Evolutionary conservation across 2,113 vertebrate genomes (phyloP).

Genomic region (Elephas maximus): DNA sequence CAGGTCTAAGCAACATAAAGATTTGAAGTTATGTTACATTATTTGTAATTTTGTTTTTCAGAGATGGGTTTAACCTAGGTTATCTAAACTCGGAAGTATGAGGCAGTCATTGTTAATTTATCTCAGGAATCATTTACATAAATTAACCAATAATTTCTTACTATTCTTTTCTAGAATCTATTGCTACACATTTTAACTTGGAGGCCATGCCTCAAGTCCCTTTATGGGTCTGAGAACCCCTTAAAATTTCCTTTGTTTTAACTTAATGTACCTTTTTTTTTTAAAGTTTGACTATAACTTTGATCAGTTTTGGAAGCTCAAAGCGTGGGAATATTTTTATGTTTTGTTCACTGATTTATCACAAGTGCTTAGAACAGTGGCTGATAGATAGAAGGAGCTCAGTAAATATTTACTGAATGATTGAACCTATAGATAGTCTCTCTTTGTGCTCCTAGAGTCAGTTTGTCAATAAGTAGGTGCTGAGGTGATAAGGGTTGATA

Average conservation of each 20-base stretch:
- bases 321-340: background rate
- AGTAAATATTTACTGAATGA: constrained; percentile 10
- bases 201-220: background rate
- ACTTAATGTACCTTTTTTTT: background rate
- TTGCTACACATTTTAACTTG: background rate
- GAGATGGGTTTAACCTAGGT: background rate
- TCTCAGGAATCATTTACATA: background rate
- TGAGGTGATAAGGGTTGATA: background rate
- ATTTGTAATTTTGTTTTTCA: constrained; percentile 40
- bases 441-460: constrained; percentile 1
- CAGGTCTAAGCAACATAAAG: background rate
- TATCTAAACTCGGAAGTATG: constrained; percentile 38
- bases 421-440: background rate
- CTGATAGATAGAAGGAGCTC: background rate
- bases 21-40: background rate
- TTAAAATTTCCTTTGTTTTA: background rate
- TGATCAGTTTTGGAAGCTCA: background rate
- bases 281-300: background rate
- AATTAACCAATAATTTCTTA: background rate
- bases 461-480: background rate
- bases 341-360: constrained; percentile 26
- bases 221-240: background rate
- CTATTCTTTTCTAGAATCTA: background rate
- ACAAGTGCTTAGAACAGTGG: background rate
- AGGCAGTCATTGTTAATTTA: background rate